Evolutionary conservation across 2,797 vertebrate genomes (phyloP), one percentile per base, ranked within the genome.

Genomic region (Oreochromis grahami): DNA sequence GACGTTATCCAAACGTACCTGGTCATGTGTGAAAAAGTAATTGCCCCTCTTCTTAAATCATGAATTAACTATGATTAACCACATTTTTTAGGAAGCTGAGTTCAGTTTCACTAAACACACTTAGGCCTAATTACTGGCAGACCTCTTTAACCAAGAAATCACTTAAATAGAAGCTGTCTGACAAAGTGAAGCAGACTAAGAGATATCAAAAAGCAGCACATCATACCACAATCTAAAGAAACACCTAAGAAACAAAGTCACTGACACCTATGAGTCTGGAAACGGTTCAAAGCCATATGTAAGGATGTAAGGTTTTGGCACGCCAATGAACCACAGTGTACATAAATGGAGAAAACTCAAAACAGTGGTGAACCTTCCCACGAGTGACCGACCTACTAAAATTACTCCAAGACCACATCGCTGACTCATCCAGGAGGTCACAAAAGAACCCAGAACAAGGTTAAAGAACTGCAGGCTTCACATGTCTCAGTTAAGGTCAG

Each of bases 211-310:
- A 32, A 17, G 26, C 26, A 56, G 55, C 55, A 58, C 26, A 10
- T 58, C 0, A 58, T 17, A 32, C 26, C 55, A 32, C 14, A 5
- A 58, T 32, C 55, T 58, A 58, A 58, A 58, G 55, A 58, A 58
- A 17, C 26, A 58, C 14, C 3, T 32, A 5, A 6, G 55, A 32
- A 32, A 58, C 26, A 32, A 58, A 17, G 26, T 32, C 26, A 58
- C 15, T 32, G 26, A 58, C 55, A 4, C 1, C 26, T 58, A 10
- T 58, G 26, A 17, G 8, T 32, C 26, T 17, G 55, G 32, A 58
- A 58, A 58, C 0, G 0, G 26, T 32, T 2, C 3, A 58, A 58
- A 32, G 55, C 8, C 55, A 32, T 32, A 55, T 0, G 0, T 26
- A 55, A 55, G 53, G 53, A 3, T 58, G 14, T 58, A 58, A 58